phyloP scores from a whole-genome alignment of 1,140 invertebrate genomes.

The Heterodera carotae region DNA sequence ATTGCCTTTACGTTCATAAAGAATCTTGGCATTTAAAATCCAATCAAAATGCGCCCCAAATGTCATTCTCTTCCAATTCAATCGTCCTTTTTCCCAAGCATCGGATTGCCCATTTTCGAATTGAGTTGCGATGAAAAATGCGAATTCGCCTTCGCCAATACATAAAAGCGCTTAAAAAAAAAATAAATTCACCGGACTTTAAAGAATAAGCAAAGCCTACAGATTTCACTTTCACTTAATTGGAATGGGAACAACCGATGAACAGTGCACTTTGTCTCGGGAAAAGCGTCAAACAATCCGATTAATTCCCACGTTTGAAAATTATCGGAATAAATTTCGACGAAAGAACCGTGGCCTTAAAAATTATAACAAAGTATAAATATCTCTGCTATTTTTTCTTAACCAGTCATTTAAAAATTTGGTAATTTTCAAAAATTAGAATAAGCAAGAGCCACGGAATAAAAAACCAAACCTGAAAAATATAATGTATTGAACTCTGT shows the following conservation, averaged over 20 bases:
- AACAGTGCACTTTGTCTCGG: neutral
- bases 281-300: neutral
- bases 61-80: neutral
- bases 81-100: neutral
- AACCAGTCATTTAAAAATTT: no score
- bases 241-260: constrained; percentile 1
- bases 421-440: no score
- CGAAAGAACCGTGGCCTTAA: neutral
- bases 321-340: neutral
- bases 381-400: no score
- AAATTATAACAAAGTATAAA: no score
- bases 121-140: neutral
- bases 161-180: constrained; percentile 8
- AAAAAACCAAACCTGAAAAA: neutral
- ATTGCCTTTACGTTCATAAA: neutral
- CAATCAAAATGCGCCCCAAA: neutral
- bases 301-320: neutral
- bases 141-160: constrained; percentile 18
- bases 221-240: neutral
- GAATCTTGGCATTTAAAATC: constrained; percentile 11
- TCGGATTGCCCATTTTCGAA: neutral
- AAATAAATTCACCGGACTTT: neutral
- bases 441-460: no score
- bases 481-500: neutral
- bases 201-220: neutral